phyloP scores from a whole-genome alignment of 2,888 invertebrate genomes.

The Drosophila mimetica region DNA sequence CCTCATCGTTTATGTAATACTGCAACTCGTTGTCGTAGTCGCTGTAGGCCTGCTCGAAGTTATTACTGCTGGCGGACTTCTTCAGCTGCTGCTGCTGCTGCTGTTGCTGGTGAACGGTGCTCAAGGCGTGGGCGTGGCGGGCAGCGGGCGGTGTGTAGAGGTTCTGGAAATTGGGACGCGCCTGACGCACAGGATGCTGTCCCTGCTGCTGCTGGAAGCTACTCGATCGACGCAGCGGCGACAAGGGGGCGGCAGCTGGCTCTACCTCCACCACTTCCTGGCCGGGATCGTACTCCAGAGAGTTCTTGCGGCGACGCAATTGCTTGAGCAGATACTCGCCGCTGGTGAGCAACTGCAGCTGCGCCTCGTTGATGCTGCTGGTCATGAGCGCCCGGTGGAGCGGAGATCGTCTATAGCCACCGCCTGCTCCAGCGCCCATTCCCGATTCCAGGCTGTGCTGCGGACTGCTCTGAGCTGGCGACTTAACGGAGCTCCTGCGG shows the following conservation, averaged over 20 bases:
- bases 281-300: constrained; percentile 72
- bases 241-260: constrained; percentile 60
- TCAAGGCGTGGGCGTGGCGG: constrained; percentile 66
- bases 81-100: constrained; percentile 68
- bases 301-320: constrained; percentile 83
- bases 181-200: constrained; percentile 58
- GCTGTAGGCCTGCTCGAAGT: constrained; percentile 82
- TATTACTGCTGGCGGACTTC: constrained; percentile 84
- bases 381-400: constrained; percentile 81
- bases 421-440: constrained; percentile 33
- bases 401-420: constrained; percentile 69
- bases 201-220: constrained; percentile 85
- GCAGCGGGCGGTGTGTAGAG: constrained; percentile 83
- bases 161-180: constrained; percentile 80
- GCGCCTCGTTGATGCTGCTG: constrained; percentile 84
- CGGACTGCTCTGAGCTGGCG: constrained; percentile 82
- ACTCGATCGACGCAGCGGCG: constrained; percentile 88
- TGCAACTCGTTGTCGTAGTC: constrained; percentile 83
- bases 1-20: constrained; percentile 84
- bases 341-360: constrained; percentile 80
- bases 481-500: constrained; percentile 83
- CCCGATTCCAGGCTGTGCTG: constrained; percentile 80
- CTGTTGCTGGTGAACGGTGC: constrained; percentile 28
- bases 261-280: constrained; percentile 44
- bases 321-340: constrained; percentile 81